phyloP scores from a whole-genome alignment of 2,888 invertebrate species.

The Drepanosiphum platanoidis region DNA sequence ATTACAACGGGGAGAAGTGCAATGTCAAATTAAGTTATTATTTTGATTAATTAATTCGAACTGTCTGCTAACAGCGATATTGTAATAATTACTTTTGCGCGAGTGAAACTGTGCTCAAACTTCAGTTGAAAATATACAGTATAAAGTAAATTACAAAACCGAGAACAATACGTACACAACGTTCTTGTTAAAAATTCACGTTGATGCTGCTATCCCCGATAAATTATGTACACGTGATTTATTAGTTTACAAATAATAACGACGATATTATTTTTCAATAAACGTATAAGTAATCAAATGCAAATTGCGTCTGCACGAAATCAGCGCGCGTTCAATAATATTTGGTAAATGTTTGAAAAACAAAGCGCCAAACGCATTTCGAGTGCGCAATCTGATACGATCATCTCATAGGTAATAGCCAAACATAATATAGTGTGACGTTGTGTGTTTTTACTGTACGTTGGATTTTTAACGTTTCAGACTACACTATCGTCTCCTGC shows the following conservation, averaged over 20 bases:
- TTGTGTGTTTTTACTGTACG: neutral
- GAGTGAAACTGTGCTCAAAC: constrained; percentile 4
- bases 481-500: neutral
- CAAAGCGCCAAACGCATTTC: neutral
- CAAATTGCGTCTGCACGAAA: neutral
- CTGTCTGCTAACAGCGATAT: constrained; percentile 26
- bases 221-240: constrained; percentile 38
- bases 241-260: constrained; percentile 38
- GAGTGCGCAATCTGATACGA: neutral
- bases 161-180: constrained; percentile 20
- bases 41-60: constrained; percentile 39
- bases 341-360: neutral
- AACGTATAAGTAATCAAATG: neutral
- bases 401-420: too few relatives aligned
- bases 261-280: neutral
- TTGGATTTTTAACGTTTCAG: neutral
- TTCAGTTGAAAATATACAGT: constrained; percentile 33
- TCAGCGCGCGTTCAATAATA: neutral
- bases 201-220: constrained; percentile 1
- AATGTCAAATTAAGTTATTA: constrained; percentile 18
- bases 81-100: constrained; percentile 24
- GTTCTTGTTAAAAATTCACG: constrained; percentile 19
- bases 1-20: constrained; percentile 6
- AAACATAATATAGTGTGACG: neutral
- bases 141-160: constrained; percentile 19